Conservation (phyloP, 2,797 vertebrate species). For the Rhyacichthys aspro region DNA sequence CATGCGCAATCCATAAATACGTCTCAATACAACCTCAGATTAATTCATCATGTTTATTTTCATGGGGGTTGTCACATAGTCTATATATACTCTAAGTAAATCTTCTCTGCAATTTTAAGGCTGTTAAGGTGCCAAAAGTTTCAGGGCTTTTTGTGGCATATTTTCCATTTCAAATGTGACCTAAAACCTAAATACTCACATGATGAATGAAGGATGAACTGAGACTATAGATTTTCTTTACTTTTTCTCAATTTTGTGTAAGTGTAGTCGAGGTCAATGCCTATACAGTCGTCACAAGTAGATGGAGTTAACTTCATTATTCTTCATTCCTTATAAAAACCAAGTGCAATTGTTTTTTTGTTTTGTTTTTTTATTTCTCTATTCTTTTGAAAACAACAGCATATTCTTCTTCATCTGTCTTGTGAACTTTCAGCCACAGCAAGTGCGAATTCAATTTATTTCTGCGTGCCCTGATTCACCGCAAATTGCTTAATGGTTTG, state of each 20-base stretch:
- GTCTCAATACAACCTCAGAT: slow-evolving; percentile 50
- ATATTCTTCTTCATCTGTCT: slow-evolving; percentile 54
- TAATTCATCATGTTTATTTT: slow-evolving; percentile 65
- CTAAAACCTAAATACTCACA: slow-evolving; percentile 52
- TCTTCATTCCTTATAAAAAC: slow-evolving; percentile 48
- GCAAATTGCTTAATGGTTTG: slow-evolving; percentile 79
- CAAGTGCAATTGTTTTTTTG: slow-evolving; percentile 32
- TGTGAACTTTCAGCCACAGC: slow-evolving; percentile 55
- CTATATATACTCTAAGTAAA: slow-evolving; percentile 23
- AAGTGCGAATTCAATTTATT: slow-evolving; percentile 71
- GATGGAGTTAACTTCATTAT: slow-evolving; percentile 48
- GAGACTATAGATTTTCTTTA: slow-evolving; percentile 43
- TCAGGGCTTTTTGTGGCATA: slow-evolving; percentile 20
- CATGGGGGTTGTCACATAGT: slow-evolving; percentile 36
- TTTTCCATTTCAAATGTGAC: slow-evolving; percentile 57
- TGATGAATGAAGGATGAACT: slow-evolving; percentile 55
- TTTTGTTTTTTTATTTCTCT: slow-evolving; percentile 25
- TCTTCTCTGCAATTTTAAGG: slow-evolving; percentile 46
- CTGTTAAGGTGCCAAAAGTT: slow-evolving; percentile 35
- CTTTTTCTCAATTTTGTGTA: slow-evolving; percentile 27
- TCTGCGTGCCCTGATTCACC: slow-evolving; percentile 69
- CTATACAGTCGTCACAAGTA: slow-evolving; percentile 16
- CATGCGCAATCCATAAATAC: slow-evolving; percentile 47
- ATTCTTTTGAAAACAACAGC: slow-evolving; percentile 39
- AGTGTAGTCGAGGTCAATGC: slow-evolving; percentile 15